Evolutionary conservation across 2,888 invertebrate species (phyloP).

Genomic region (Neoitamus cyanurus): DNA sequence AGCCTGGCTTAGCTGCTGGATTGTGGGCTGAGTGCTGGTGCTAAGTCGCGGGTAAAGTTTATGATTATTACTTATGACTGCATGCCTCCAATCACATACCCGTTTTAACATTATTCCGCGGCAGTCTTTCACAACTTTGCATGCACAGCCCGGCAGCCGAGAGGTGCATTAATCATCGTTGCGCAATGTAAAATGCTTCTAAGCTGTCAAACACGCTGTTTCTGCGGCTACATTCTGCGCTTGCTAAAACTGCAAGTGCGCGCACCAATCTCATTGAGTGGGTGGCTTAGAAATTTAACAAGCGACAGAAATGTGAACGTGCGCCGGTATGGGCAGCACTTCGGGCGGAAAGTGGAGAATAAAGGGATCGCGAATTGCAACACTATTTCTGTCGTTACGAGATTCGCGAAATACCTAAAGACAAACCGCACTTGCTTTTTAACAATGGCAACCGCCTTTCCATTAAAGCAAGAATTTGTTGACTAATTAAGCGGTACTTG

Average conservation of each 20-base stretch:
- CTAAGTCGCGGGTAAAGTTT: background rate
- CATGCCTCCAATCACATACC: conserved; percentile 17
- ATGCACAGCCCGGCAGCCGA: conserved; percentile 22
- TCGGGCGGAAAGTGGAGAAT: background rate
- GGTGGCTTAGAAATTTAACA: conserved; percentile 20
- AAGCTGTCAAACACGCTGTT: conserved; percentile 45
- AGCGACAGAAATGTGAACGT: background rate
- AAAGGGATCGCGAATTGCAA: background rate
- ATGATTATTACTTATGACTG: conserved; percentile 9
- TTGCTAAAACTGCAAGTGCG: conserved; percentile 9
- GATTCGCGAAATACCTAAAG: background rate
- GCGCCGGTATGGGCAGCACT: background rate
- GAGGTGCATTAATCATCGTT: conserved; percentile 38
- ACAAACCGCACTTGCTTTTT: background rate
- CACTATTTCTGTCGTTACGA: background rate
- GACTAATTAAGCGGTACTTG: no score
- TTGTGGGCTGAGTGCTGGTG: background rate
- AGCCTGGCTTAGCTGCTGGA: background rate
- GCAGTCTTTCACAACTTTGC: conserved; percentile 41
- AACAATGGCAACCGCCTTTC: background rate
- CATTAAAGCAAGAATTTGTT: background rate
- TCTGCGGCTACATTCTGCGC: conserved; percentile 8
- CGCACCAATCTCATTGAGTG: conserved; percentile 9
- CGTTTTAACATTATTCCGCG: conserved; percentile 6
- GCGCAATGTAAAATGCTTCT: conserved; percentile 40